Percentiles rank a stretch among this genome's conserved stretches.
Conservation (phyloP, 2,888 invertebrate species). For the Agrypnus murinus region DNA sequence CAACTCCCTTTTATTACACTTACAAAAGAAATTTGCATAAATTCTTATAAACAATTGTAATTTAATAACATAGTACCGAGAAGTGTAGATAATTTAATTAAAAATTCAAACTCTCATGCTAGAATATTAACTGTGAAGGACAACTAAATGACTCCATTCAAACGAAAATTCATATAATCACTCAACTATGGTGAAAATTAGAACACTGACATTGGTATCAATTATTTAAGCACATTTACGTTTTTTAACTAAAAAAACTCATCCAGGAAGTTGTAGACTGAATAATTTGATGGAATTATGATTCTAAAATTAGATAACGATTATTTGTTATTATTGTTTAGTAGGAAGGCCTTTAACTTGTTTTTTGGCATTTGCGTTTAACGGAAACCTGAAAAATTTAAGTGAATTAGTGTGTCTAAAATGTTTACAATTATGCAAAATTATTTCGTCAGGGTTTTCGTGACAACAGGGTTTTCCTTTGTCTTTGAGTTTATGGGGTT, state of each 20-base stretch:
- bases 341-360: too few relatives aligned
- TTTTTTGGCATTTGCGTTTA: too few relatives aligned
- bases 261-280: constrained; percentile 32
- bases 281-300: constrained; percentile 9
- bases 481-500: too few relatives aligned
- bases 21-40: not conserved
- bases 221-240: constrained; percentile 6
- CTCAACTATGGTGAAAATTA: constrained; percentile 22
- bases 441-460: too few relatives aligned
- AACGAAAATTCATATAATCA: not conserved
- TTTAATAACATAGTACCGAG: constrained; percentile 2
- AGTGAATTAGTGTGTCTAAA: too few relatives aligned
- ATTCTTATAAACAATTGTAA: constrained; percentile 1
- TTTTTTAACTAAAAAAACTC: too few relatives aligned
- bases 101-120: not conserved
- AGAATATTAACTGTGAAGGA: not conserved
- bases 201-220: constrained; percentile 16
- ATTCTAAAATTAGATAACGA: not conserved
- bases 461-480: too few relatives aligned
- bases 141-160: constrained; percentile 1
- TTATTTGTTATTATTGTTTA: not conserved
- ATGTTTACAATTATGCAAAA: too few relatives aligned
- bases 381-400: too few relatives aligned
- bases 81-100: not conserved
- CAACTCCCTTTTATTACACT: not conserved